These are phyloP conservation scores for Apodemia mormo DNA, from an alignment of 2,888 invertebrate genomes.

Conservation along the genomic window DNA sequence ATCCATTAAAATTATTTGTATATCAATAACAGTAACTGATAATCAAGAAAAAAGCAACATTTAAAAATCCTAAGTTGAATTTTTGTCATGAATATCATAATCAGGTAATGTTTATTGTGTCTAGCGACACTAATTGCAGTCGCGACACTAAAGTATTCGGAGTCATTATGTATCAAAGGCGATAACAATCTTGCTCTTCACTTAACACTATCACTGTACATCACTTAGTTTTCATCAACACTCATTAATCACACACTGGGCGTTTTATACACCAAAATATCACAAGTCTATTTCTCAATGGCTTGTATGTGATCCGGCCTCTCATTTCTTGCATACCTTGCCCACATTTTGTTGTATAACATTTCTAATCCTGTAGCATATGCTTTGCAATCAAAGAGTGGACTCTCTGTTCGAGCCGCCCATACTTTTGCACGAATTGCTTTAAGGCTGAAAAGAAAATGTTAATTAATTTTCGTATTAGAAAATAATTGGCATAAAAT, in stretches of 20 bases:
- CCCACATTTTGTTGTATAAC: slow-evolving; percentile 96
- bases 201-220: slow-evolving; percentile 7
- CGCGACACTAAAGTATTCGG: slow-evolving; percentile 2
- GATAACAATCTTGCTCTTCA: slow-evolving; percentile 15
- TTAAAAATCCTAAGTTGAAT: background rate
- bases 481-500: too few relatives aligned
- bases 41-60: background rate
- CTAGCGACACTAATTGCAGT: slow-evolving; percentile 9
- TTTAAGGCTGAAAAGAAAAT: slow-evolving; percentile 85
- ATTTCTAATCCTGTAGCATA: slow-evolving; percentile 96
- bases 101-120: background rate
- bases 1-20: background rate
- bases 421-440: slow-evolving; percentile 97
- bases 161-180: slow-evolving; percentile 15
- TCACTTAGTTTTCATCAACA: background rate
- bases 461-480: background rate
- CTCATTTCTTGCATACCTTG: slow-evolving; percentile 88
- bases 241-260: slow-evolving; percentile 11
- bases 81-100: background rate
- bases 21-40: background rate
- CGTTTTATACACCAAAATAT: background rate
- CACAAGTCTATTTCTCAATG: slow-evolving; percentile 56
- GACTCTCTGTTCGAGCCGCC: slow-evolving; percentile 94
- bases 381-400: slow-evolving; percentile 95
- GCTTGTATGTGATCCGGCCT: slow-evolving; percentile 90